Conservation (phyloP, 2,888 invertebrate genomes). For the Aproaerema taeniolella region DNA sequence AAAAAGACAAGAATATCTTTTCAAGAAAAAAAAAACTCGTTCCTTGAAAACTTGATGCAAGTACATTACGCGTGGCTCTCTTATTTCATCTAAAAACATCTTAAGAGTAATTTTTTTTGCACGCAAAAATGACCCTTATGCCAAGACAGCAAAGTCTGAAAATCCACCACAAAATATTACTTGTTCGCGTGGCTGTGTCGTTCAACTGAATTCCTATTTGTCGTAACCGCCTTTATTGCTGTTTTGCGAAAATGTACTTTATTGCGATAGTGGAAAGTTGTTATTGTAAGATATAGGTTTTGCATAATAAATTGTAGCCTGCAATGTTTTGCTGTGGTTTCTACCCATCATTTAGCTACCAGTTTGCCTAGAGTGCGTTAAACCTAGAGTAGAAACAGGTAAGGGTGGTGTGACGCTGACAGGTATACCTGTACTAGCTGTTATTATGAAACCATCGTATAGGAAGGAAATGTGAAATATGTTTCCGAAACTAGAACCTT, state of each 20-base stretch:
- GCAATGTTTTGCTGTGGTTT: conserved; percentile 33
- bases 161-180: conserved; percentile 2
- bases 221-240: conserved; percentile 5
- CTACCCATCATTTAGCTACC: conserved; percentile 37
- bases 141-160: conserved; percentile 11
- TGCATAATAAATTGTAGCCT: conserved; percentile 30
- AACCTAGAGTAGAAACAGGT: conserved; percentile 23
- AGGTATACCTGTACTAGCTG: conserved; percentile 6
- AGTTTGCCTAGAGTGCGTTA: conserved; percentile 39
- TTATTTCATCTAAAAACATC: conserved; percentile 10
- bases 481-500: conserved; percentile 5
- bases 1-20: conserved; percentile 13
- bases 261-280: not conserved
- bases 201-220: not conserved
- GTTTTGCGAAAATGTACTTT: conserved; percentile 6
- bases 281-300: not conserved
- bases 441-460: conserved; percentile 12
- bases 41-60: conserved; percentile 27
- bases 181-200: conserved; percentile 28
- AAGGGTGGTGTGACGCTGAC: conserved; percentile 7
- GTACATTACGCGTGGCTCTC: conserved; percentile 32
- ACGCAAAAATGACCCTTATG: conserved; percentile 13
- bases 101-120: conserved; percentile 13
- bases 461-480: conserved; percentile 11
- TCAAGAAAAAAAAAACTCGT: conserved; percentile 19